These are phyloP conservation scores for Drosophila tani DNA, from an alignment of 1,140 invertebrate genomes.

Conservation along the genomic window DNA sequence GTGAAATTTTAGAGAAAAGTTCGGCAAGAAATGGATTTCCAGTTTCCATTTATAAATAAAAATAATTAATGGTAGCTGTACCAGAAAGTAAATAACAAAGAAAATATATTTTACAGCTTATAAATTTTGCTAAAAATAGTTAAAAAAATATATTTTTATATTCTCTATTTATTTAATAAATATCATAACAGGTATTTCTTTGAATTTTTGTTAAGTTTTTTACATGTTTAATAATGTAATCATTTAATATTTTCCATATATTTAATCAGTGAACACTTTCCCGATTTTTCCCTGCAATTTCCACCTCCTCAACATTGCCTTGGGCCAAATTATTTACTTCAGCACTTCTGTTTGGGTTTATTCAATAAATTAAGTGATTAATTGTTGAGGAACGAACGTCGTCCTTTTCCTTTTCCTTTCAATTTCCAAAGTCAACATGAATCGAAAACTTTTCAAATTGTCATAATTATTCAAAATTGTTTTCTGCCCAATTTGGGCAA, in stretches of 20 bases:
- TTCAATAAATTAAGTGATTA: conserved; percentile 52
- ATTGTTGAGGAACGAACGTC: conserved; percentile 20
- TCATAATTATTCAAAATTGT: conserved; percentile 78
- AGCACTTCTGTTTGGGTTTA: conserved; percentile 41
- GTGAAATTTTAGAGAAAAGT: not conserved
- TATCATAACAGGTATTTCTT: not conserved
- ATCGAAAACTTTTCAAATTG: conserved; percentile 72
- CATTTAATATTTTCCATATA: not conserved
- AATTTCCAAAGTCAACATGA: conserved; percentile 34
- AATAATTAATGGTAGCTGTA: too few species aligned
- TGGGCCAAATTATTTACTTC: conserved; percentile 26
- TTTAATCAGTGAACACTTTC: not conserved
- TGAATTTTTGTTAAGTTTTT: not conserved
- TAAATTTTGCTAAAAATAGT: not conserved
- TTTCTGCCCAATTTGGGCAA: conserved; percentile 61
- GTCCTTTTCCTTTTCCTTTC: not conserved
- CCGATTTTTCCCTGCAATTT: not conserved
- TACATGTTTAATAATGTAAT: not conserved
- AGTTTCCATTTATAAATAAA: too few species aligned
- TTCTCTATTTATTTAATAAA: not conserved
- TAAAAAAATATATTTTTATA: not conserved
- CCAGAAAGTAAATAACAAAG: not conserved
- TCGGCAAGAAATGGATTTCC: not conserved
- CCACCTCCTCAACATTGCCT: not conserved
- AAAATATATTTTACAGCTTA: not conserved